Conservation (phyloP, 2,797 vertebrate genomes). For the Prionace glauca region DNA sequence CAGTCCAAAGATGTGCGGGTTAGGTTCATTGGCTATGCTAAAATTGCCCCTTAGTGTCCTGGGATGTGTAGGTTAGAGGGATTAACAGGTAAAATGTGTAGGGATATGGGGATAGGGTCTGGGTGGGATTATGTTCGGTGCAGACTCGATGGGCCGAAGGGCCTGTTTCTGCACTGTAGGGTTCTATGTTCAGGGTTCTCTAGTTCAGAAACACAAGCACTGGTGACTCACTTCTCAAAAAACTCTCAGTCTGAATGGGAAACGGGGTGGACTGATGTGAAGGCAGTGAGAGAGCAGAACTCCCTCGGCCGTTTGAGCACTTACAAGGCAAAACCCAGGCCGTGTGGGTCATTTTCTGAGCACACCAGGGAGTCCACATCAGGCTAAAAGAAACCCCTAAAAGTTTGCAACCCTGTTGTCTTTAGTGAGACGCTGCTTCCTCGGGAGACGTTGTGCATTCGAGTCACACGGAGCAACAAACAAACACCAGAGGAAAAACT, state of each 20-base stretch:
- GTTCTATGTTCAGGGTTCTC: too few species aligned
- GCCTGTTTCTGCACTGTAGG: too few species aligned
- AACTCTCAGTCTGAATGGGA: not conserved
- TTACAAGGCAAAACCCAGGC: not conserved
- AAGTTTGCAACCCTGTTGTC: slow-evolving; percentile 26
- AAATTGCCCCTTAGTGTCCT: too few species aligned
- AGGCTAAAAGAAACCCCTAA: not conserved
- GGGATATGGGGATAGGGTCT: too few species aligned
- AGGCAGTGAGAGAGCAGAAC: not conserved
- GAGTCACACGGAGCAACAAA: slow-evolving; percentile 40
- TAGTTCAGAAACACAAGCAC: not conserved
- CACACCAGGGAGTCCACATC: not conserved
- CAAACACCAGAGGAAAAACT: slow-evolving; percentile 41
- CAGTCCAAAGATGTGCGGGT: too few species aligned
- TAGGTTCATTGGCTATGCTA: too few species aligned
- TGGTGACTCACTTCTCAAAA: not conserved
- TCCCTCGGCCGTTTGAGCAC: not conserved
- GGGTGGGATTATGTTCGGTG: too few species aligned
- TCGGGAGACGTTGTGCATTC: slow-evolving; percentile 41
- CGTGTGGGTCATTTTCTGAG: not conserved
- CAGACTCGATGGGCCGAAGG: too few species aligned
- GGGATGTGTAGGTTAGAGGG: too few species aligned
- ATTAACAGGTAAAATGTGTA: too few species aligned
- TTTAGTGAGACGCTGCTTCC: slow-evolving; percentile 40
- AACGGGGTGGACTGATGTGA: not conserved